Evolutionary conservation across 2,113 vertebrate species (phyloP), one percentile per base, ranked within the genome.

Genomic region (Pelecanoides urinatrix): DNA sequence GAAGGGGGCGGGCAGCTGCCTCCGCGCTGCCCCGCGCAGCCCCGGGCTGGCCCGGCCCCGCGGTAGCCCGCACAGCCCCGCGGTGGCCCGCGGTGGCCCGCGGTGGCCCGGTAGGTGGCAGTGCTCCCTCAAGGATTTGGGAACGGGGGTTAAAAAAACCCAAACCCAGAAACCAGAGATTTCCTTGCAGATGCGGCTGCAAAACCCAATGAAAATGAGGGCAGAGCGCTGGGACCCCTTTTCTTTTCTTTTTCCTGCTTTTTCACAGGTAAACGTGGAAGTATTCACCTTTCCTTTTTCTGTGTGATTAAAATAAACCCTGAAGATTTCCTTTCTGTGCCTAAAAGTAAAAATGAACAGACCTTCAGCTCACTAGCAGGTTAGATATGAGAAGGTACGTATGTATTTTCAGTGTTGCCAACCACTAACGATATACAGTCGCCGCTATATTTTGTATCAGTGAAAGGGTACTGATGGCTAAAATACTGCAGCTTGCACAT

Each of bases 31-130:
- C 40, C 40, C 40, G 40, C 40, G 40, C 40, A 40, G 40, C 40
- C 40, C 8, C 40, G 40, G 40, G 44, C 44, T 17, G 44, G 17
- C 47, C 47, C 47, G 44, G 44, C 44, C 44, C 44, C 7, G 27
- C 7, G 49, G 49, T 47, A 47, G 20, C 47, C 59, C 36, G 53
- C 44, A 45, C 20, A 30, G 55, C 49, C 49, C 49, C 5, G 49
- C 49, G 42, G 42, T 44, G 16, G 42, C 42, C 42, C 21, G 29
- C n/a, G n/a, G 25, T 38, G 27, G 17, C n/a, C 42, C 21, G 29
- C n/a, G 13, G 4, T 12, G 8, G 42, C 42, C 93, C 98, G 91
- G 96, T 32, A 98, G 98, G 91, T 97, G 98, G 98, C 98, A 97
- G 55, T 52, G 94, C 98, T 97, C 92, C 96, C 98, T 67, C 94